These are phyloP conservation scores for Catotricha subobsoleta DNA, from an alignment of 2,888 invertebrate species.

Conservation along the genomic window DNA sequence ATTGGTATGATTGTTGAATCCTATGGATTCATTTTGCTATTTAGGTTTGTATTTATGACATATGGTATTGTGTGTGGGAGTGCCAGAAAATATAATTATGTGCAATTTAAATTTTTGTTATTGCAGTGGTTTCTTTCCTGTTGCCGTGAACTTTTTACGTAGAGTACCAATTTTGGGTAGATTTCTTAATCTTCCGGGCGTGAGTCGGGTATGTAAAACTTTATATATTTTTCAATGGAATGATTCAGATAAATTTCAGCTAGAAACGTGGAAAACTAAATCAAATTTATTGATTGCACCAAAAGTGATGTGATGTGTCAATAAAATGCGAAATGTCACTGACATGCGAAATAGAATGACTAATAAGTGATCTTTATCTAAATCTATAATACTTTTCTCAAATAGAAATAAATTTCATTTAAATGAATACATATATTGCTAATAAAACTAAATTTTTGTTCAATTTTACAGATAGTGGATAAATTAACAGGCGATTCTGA, in stretches of 20 bases:
- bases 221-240: not conserved
- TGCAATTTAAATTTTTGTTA: not conserved
- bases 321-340: too few relatives aligned
- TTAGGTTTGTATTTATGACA: slow-evolving; percentile 37
- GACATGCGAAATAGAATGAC: too few relatives aligned
- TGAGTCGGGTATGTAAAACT: slow-evolving; percentile 46
- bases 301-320: too few relatives aligned
- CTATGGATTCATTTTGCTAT: slow-evolving; percentile 82
- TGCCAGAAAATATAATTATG: not conserved
- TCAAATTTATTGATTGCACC: not conserved
- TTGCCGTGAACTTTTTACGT: slow-evolving; percentile 85
- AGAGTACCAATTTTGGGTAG: slow-evolving; percentile 83
- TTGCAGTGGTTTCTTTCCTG: slow-evolving; percentile 91
- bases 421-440: not conserved
- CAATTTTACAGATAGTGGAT: slow-evolving; percentile 45
- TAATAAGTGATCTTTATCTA: too few relatives aligned
- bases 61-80: not conserved
- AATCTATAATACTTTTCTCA: too few relatives aligned
- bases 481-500: slow-evolving; percentile 66
- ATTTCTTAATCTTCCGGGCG: slow-evolving; percentile 72
- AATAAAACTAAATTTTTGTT: not conserved
- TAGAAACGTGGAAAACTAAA: not conserved
- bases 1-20: slow-evolving; percentile 92
- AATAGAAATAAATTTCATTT: too few relatives aligned
- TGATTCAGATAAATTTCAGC: too few relatives aligned